A percentile compares a stretch with the other conserved stretches of the same genome.
phyloP scores from a whole-genome alignment of 1,140 invertebrate species.

The Drosophila teissieri region DNA sequence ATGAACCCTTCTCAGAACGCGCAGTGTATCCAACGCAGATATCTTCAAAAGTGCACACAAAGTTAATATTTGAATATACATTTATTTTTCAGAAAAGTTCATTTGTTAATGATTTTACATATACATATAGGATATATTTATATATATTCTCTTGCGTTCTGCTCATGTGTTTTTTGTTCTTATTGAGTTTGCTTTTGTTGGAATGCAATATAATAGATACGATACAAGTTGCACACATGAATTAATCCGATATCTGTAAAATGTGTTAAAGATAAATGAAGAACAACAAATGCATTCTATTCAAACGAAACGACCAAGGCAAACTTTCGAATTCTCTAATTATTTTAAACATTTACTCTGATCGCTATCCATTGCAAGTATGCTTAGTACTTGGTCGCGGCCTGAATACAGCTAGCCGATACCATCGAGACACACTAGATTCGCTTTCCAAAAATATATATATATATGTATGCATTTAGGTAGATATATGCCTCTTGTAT shows the following conservation, averaged over 20 bases:
- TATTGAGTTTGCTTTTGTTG: slow-evolving; percentile 31
- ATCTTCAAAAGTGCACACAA: too few relatives aligned
- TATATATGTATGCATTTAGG: slow-evolving; percentile 58
- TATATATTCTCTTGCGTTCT: slow-evolving; percentile 45
- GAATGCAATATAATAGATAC: slow-evolving; percentile 44
- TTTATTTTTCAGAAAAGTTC: slow-evolving; percentile 82
- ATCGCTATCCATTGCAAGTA: slow-evolving; percentile 33
- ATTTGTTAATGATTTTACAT: slow-evolving; percentile 77
- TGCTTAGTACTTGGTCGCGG: slow-evolving; percentile 43
- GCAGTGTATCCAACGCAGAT: too few relatives aligned
- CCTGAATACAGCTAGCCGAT: slow-evolving; percentile 34
- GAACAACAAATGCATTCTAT: slow-evolving; percentile 49
- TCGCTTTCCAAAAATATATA: slow-evolving; percentile 74
- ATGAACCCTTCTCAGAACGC: too few relatives aligned
- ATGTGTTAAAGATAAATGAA: slow-evolving; percentile 53
- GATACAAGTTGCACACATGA: slow-evolving; percentile 65
- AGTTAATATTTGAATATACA: slow-evolving; percentile 80
- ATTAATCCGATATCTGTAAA: slow-evolving; percentile 50
- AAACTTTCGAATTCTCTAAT: slow-evolving; percentile 32
- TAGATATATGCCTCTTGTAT: slow-evolving; percentile 50
- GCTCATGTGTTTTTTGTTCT: slow-evolving; percentile 20
- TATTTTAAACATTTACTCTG: slow-evolving; percentile 56
- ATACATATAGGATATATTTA: slow-evolving; percentile 67
- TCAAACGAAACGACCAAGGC: slow-evolving; percentile 59
- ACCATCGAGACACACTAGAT: slow-evolving; percentile 39